phyloP scores from a whole-genome alignment of 2,797 vertebrate genomes.

The Glossophaga mutica region DNA sequence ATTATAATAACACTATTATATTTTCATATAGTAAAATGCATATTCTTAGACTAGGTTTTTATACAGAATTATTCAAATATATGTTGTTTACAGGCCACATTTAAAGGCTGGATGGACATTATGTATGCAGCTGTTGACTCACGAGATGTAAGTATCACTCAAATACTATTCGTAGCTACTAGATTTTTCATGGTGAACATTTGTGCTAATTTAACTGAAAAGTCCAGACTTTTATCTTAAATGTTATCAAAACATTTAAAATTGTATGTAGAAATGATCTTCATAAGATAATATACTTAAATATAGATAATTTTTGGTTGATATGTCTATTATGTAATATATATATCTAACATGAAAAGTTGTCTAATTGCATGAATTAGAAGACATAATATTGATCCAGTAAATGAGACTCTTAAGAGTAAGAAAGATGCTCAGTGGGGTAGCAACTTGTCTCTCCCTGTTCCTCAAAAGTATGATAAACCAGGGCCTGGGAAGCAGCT shows the following conservation, averaged over 20 bases:
- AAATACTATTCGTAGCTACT: slow-evolving; percentile 36
- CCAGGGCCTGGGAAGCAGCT: not conserved
- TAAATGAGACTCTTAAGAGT: not conserved
- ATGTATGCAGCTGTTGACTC: slow-evolving; percentile 99
- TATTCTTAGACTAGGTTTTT: slow-evolving; percentile 47
- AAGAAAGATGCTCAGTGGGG: not conserved
- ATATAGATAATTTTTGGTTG: not conserved
- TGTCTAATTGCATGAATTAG: not conserved
- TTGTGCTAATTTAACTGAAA: slow-evolving; percentile 4
- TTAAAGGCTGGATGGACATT: slow-evolving; percentile 99
- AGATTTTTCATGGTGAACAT: not conserved
- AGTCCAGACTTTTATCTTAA: not conserved
- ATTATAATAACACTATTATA: not conserved
- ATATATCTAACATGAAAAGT: not conserved
- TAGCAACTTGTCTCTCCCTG: not conserved
- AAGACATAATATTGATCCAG: not conserved
- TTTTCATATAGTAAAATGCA: not conserved
- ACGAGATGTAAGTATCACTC: slow-evolving; percentile 89
- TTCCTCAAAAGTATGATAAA: not conserved
- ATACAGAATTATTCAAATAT: slow-evolving; percentile 59
- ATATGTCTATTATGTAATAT: not conserved
- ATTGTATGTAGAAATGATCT: not conserved
- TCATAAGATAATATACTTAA: not conserved
- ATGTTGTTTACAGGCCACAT: slow-evolving; percentile 90
- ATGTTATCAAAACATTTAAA: not conserved